Evolutionary conservation across 2,113 vertebrate species (phyloP).

Genomic region (Protobothrops mucrosquamatus): DNA sequence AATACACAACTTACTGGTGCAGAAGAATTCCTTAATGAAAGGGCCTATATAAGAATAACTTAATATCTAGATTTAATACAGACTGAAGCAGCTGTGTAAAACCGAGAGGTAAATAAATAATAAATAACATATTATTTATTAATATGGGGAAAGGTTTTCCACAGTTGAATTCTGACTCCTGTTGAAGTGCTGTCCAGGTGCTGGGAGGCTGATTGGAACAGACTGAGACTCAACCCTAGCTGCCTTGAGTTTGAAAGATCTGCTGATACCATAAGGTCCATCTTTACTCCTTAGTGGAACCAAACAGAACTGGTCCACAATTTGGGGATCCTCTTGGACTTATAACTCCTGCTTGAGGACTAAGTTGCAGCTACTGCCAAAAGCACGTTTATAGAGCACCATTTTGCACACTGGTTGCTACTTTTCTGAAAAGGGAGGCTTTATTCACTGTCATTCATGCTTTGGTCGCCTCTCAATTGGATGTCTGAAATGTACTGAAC

Average conservation of each 20-base stretch:
- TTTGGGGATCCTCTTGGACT: not conserved
- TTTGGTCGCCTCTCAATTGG: not conserved
- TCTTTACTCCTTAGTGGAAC: not conserved
- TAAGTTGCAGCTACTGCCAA: not conserved
- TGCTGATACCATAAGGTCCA: too few species aligned
- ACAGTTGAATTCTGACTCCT: not conserved
- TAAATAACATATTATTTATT: not conserved
- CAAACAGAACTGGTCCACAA: not conserved
- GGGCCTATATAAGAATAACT: not conserved
- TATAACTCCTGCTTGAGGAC: not conserved
- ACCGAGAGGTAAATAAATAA: not conserved
- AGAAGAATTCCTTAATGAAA: not conserved
- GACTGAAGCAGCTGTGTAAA: not conserved
- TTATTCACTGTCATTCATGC: not conserved
- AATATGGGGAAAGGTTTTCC: not conserved
- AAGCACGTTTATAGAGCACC: not conserved
- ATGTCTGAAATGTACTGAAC: not conserved
- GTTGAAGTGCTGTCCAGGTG: not conserved
- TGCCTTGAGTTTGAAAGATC: too few species aligned
- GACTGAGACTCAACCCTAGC: too few species aligned
- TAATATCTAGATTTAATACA: not conserved
- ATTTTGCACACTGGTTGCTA: not conserved
- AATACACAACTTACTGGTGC: not conserved
- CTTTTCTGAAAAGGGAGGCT: not conserved
- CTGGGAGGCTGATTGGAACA: too few species aligned